A percentile compares a stretch with the other conserved stretches of the same genome.
Evolutionary conservation across 2,113 vertebrate genomes (phyloP).

Genomic region (Cnemophilus loriae): DNA sequence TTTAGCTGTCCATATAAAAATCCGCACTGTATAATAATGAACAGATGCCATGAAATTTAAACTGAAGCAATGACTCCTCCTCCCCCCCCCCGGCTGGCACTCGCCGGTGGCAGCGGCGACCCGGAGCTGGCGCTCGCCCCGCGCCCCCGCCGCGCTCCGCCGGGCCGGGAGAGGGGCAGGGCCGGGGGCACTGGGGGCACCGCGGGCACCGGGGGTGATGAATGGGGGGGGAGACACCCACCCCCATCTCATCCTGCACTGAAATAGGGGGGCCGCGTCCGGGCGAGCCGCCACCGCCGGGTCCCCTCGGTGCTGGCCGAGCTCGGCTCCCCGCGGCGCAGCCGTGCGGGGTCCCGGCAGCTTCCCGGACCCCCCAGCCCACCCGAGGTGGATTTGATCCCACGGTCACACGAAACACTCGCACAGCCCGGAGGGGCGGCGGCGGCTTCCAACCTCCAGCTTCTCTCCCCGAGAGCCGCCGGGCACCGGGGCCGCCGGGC

Average conservation of each 20-base stretch:
- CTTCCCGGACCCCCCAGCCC: not conserved
- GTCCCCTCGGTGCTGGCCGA: not conserved
- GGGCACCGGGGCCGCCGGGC: not conserved
- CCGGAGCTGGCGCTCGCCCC: slow-evolving; percentile 19
- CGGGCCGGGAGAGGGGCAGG: not conserved
- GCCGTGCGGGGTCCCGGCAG: not conserved
- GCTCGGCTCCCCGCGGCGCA: not conserved
- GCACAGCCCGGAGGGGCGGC: not conserved
- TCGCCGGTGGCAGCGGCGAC: slow-evolving; percentile 71
- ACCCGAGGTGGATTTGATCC: not conserved
- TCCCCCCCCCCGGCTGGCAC: slow-evolving; percentile 74
- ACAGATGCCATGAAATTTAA: slow-evolving; percentile 95
- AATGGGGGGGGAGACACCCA: rapidly evolving
- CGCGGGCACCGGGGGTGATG: not conserved
- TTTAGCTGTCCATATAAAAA: slow-evolving; percentile 85
- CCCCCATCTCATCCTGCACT: not conserved
- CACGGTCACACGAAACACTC: not conserved
- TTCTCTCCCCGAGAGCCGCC: not conserved
- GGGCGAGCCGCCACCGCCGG: not conserved
- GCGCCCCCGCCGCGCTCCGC: not conserved
- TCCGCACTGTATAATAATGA: slow-evolving; percentile 89
- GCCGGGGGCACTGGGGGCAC: not conserved
- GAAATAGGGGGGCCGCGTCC: not conserved
- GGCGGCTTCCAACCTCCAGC: not conserved
- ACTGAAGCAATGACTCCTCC: slow-evolving; percentile 82